Base-by-base conservation (phyloP, 2,113 vertebrate genomes). In the Sterna hirundo region DNA sequence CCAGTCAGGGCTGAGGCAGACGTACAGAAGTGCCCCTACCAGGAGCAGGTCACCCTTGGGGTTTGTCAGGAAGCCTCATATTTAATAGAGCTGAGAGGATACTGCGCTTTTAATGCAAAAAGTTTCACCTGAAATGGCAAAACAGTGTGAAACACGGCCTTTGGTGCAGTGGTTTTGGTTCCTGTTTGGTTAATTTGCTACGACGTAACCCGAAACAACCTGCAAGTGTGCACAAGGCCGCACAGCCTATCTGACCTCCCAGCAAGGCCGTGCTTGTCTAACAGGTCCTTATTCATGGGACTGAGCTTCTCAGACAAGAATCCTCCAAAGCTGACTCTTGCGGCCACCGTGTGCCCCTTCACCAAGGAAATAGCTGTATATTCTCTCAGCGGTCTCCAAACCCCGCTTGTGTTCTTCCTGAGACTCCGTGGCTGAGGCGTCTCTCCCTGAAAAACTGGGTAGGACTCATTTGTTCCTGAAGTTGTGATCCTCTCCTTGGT, bases 301-400 rank as follows among this genome's bases (percentile, higher is more conserved):
- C 10, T 23, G 34, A 79, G 36, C 11, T 88, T 80, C 18, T 52
- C 69, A 82, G 74, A 64, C 10, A 64, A 51, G 6, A 68, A 75
- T 61, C 4, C 11, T 70, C 20, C 29, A 30, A 46, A 34, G 22
- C 25, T 80, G 69, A 32, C 6, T 27, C 22, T 54, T 54, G 16
- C 0, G 5, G 34, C 10, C 25, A 55, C 27, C 0, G 0, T 42
- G 6, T n/a, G 19, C 9, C n/a, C 11, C 49, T 84, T 84, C 57
- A 79, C 10, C 3, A 47, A 34, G 55, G 58, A 71, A 86, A 66
- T 6, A 65, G 62, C 17, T 42, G 10, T 42, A 9, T n/a, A 8
- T 23, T 51, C 38, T 64, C 8, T 18, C 3, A 3, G 5, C 1
- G 3, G 49, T 26, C 54, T 83, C 36, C 54, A 86, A 83, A 77